phyloP scores from a whole-genome alignment of 2,797 vertebrate genomes.

The Phoxinus dragarum region DNA sequence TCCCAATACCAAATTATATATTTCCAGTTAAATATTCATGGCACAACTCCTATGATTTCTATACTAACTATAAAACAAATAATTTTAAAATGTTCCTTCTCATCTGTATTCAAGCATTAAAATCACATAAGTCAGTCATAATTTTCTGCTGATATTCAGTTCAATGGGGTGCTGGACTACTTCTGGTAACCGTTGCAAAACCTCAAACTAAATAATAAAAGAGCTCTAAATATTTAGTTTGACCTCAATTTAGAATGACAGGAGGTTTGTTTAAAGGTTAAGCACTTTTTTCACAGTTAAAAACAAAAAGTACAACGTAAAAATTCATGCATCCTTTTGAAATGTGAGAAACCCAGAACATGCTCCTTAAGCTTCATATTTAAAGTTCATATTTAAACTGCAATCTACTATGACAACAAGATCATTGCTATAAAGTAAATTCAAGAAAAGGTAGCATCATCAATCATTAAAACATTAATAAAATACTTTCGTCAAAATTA shows the following conservation, averaged over 20 bases:
- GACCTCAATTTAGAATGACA: not conserved
- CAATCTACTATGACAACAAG: not conserved
- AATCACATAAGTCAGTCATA: not conserved
- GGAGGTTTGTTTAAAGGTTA: not conserved
- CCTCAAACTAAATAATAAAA: not conserved
- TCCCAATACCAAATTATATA: not conserved
- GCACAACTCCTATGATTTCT: not conserved
- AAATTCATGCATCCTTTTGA: not conserved
- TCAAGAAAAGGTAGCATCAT: not conserved
- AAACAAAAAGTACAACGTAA: not conserved
- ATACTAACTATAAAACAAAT: not conserved
- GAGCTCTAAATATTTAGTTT: not conserved
- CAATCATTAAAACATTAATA: slow-evolving; percentile 31
- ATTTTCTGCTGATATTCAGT: not conserved
- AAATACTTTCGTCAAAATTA: slow-evolving; percentile 29
- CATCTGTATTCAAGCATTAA: not conserved
- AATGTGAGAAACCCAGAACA: not conserved
- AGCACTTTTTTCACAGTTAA: not conserved
- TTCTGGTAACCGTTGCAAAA: not conserved
- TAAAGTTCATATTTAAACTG: slow-evolving; percentile 3
- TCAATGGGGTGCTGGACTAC: not conserved
- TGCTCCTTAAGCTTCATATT: not conserved
- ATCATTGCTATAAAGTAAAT: not conserved
- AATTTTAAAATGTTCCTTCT: not conserved
- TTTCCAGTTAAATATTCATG: not conserved